Conservation (phyloP, 92 coral and sea anemone species). For the Palythoa grandiflora region DNA sequence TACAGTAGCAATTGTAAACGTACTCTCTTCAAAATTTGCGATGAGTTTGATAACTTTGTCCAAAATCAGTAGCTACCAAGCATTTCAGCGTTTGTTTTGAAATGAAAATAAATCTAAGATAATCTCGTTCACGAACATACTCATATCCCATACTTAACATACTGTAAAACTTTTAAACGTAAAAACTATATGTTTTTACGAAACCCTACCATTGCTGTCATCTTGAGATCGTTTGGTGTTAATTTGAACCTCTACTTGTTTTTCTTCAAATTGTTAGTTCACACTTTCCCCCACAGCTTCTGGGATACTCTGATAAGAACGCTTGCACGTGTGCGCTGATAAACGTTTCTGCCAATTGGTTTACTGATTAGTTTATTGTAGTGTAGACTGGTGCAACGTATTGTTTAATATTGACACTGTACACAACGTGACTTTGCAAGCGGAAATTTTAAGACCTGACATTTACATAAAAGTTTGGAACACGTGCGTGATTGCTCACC, state of each 20-base stretch:
- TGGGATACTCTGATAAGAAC: neutral
- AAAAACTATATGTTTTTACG: neutral
- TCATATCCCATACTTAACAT: neutral
- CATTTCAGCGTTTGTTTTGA: no score
- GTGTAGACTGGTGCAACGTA: neutral
- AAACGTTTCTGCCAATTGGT: neutral
- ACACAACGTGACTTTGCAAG: neutral
- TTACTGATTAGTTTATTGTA: neutral
- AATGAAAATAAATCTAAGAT: neutral
- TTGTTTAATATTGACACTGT: neutral
- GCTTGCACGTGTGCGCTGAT: slow-evolving; percentile 4
- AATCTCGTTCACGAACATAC: neutral
- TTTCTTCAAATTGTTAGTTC: neutral
- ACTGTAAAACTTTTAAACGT: neutral
- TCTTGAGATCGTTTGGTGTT: neutral
- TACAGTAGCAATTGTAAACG: neutral
- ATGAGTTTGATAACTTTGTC: neutral
- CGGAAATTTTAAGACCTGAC: neutral
- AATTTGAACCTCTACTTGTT: neutral
- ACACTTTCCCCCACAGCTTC: neutral
- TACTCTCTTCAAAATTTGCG: neutral
- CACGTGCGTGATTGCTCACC: neutral
- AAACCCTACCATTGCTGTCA: slow-evolving; percentile 21
- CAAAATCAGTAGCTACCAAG: neutral
- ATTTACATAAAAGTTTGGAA: neutral